A percentile compares a stretch with the other conserved stretches of the same genome.
These are phyloP conservation scores for Otolemur garnettii DNA, from an alignment of 2,113 vertebrate genomes.

Conservation along the genomic window DNA sequence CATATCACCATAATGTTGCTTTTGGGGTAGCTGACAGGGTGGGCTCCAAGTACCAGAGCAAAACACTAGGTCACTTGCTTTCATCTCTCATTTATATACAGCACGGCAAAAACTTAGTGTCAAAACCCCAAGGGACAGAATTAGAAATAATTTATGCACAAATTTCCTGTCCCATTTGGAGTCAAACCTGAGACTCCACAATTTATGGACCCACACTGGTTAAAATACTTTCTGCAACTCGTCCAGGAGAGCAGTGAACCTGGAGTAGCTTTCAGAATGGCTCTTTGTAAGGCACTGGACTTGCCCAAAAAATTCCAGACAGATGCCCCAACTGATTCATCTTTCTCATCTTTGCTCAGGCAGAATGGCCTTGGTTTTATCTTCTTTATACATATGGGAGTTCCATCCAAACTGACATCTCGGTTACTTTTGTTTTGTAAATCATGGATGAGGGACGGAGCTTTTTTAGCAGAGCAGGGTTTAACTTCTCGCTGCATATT, in stretches of 20 bases:
- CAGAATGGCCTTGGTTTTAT: not conserved
- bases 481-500: conserved; percentile 16
- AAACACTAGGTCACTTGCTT: conserved; percentile 8
- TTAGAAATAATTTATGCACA: conserved; percentile 41
- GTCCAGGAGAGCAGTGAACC: not conserved
- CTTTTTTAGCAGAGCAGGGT: not conserved
- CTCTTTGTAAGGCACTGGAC: not conserved
- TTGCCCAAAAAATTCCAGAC: not conserved
- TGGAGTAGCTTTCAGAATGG: not conserved
- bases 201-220: not conserved
- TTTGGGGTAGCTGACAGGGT: not conserved
- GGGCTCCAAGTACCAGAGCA: not conserved
- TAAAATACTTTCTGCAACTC: conserved; percentile 2
- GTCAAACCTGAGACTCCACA: conserved; percentile 33
- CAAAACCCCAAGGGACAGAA: conserved; percentile 25
- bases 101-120: not conserved
- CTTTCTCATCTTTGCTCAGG: not conserved
- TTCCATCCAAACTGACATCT: conserved; percentile 27
- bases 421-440: not conserved
- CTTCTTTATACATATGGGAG: not conserved
- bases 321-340: not conserved
- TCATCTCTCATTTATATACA: conserved; percentile 31
- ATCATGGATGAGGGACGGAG: not conserved
- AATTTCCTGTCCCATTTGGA: conserved; percentile 25
- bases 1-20: not conserved